Evolutionary conservation across 2,113 vertebrate genomes (phyloP).

Genomic region (Hydrochoerus hydrochaeris): DNA sequence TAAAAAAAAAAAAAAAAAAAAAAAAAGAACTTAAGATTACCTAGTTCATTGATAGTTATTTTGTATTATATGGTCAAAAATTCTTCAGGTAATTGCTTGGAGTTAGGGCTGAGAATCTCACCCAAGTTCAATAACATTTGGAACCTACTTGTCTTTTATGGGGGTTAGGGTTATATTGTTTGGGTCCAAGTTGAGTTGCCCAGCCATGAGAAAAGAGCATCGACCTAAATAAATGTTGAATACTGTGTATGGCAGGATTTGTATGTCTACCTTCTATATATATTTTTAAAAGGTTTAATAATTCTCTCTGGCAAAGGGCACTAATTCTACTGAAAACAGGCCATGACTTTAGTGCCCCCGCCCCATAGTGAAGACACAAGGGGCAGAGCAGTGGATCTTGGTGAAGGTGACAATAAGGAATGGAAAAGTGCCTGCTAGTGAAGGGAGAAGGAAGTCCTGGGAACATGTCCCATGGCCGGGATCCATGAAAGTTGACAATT

Average conservation of each 20-base stretch:
- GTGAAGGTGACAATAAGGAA: not conserved
- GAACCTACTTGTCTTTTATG: not conserved
- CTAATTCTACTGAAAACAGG: not conserved
- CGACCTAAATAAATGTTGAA: not conserved
- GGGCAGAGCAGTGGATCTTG: not conserved
- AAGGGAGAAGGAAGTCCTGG: not conserved
- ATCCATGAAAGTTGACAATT: not conserved
- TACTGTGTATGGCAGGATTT: not conserved
- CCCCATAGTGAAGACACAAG: not conserved
- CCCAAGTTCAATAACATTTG: not conserved
- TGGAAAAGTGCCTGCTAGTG: not conserved
- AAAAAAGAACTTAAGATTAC: not conserved
- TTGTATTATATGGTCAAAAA: not conserved
- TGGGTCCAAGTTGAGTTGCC: not conserved
- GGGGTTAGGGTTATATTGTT: not conserved
- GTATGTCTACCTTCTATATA: not conserved
- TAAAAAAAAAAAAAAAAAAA: no score
- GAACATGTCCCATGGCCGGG: not conserved
- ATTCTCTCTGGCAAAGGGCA: slow-evolving; percentile 21
- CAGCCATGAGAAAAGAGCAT: not conserved
- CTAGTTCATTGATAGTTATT: not conserved
- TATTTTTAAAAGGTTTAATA: not conserved
- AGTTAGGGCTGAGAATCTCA: not conserved
- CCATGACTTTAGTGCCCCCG: not conserved
- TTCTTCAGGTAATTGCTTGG: not conserved